These are phyloP conservation scores for Lottia gigantea DNA, from an alignment of 2,888 invertebrate genomes.

Conservation along the genomic window DNA sequence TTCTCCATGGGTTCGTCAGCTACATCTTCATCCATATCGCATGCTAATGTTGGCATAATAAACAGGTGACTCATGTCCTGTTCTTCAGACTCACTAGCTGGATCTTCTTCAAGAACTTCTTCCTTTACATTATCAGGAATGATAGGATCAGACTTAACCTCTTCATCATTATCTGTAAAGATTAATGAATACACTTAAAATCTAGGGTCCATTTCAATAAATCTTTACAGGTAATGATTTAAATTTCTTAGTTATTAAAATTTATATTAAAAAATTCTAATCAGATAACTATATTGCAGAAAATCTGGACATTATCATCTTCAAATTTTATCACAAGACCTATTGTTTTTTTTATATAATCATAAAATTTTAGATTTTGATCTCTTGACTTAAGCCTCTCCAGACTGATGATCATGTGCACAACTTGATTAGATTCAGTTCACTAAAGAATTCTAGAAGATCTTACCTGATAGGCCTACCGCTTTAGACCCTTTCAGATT, in stretches of 20 bases:
- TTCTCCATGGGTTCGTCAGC: constrained; percentile 15
- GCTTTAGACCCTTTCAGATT: not conserved
- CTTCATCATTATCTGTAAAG: not conserved
- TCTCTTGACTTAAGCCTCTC: too few relatives aligned
- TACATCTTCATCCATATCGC: constrained; percentile 32
- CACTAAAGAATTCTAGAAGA: too few relatives aligned
- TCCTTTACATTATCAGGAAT: constrained; percentile 12
- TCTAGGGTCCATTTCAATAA: not conserved
- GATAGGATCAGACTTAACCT: not conserved
- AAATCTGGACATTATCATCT: not conserved
- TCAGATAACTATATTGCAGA: too few relatives aligned
- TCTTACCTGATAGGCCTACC: too few relatives aligned
- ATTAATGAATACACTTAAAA: constrained; percentile 2
- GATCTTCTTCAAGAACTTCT: constrained; percentile 32
- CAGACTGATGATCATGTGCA: too few relatives aligned
- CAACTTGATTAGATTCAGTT: too few relatives aligned
- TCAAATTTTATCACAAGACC: too few relatives aligned
- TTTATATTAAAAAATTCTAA: too few relatives aligned
- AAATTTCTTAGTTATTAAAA: too few relatives aligned
- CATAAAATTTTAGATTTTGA: too few relatives aligned
- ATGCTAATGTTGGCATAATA: constrained; percentile 46
- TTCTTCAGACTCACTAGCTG: constrained; percentile 32
- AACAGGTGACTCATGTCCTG: constrained; percentile 40
- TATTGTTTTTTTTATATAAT: too few relatives aligned
- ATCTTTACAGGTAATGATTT: constrained; percentile 10